A percentile compares a stretch with the other conserved stretches of the same genome.
Evolutionary conservation across 2,888 invertebrate species (phyloP).

Genomic region (Caradrina clavipalpis): DNA sequence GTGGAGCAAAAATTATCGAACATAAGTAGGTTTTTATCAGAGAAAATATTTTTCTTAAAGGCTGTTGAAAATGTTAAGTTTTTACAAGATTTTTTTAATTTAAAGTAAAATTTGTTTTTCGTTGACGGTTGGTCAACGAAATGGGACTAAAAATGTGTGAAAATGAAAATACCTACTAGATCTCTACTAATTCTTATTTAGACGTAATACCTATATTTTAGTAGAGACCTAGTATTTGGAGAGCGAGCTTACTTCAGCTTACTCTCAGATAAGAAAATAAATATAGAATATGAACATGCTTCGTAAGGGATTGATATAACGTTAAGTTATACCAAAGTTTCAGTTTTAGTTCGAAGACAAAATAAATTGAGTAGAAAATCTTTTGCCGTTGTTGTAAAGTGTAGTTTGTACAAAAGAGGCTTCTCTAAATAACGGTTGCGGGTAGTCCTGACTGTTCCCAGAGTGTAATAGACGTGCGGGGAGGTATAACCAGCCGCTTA

Average conservation of each 20-base stretch:
- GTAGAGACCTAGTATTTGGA: no score
- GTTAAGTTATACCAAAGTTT: not conserved
- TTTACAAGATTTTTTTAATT: conserved; percentile 10
- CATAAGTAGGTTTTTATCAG: conserved; percentile 1
- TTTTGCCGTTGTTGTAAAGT: not conserved
- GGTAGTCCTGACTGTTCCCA: conserved; percentile 22
- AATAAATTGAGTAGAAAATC: not conserved
- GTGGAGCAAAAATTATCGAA: conserved; percentile 26
- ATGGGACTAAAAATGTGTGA: not conserved
- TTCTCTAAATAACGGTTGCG: conserved; percentile 34
- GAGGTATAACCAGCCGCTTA: conserved; percentile 50
- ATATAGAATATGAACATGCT: not conserved
- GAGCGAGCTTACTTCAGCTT: not conserved
- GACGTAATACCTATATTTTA: no score
- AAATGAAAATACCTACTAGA: not conserved
- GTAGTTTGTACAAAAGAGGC: conserved; percentile 6
- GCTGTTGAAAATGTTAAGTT: conserved; percentile 3
- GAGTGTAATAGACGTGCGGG: conserved; percentile 47
- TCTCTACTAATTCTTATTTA: not conserved
- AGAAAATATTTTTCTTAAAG: conserved; percentile 7
- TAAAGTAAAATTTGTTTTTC: no score
- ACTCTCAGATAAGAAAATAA: not conserved
- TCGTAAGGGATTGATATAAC: not conserved
- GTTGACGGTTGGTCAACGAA: no score
- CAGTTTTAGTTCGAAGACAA: not conserved